Base-by-base conservation (phyloP, 2,888 invertebrate genomes). In the Bellardia pandia region DNA sequence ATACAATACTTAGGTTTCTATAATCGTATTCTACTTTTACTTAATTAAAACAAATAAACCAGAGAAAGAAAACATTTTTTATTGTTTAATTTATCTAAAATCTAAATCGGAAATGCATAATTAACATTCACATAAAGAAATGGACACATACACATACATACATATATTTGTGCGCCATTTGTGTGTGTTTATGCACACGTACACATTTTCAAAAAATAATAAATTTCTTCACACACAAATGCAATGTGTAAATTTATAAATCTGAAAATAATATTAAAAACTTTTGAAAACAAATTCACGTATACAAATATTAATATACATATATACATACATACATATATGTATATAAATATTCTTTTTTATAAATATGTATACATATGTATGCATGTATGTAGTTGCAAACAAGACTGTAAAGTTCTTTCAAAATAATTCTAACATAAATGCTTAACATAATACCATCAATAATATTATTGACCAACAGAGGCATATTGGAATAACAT, bases 71-170 rank as follows among this genome's bases (percentile, higher is more conserved):
- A 85, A 80, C 64, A 64, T 74, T 74, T 86, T 78, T 81, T 80
- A 81, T 87, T 77, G 72, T 71, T 80, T 66, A 87, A 85, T 88
- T 79, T 40, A 78, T 82, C 78, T 79, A 62, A 76, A 84, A 64
- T 60, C 60, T 68, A 78, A 88, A 90, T 90, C 90, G 90, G 89
- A 89, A 90, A 88, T 89, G 90, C 89, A 89, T 88, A 89, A 89
- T 89, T 90, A 90, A 83, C 77, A 83, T 58, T 77, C 71, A 14
- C 53, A 69, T 68, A 62, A 51, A 16, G 16, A 51, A 11, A 74
- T 45, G 33, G 33, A 48, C 66, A 64, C 16, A 62, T 37, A 48
- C 23, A 58, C 13, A 23, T 14, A 23, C 13, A 45, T 30, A 14
- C 5, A 68, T 5, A 45, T 8, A 56, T n/a, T 23, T 60, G 13